Percentiles rank a stretch among this genome's conserved stretches.
These are phyloP conservation scores for Torymus texanus DNA, from an alignment of 2,888 invertebrate genomes.

Conservation along the genomic window DNA sequence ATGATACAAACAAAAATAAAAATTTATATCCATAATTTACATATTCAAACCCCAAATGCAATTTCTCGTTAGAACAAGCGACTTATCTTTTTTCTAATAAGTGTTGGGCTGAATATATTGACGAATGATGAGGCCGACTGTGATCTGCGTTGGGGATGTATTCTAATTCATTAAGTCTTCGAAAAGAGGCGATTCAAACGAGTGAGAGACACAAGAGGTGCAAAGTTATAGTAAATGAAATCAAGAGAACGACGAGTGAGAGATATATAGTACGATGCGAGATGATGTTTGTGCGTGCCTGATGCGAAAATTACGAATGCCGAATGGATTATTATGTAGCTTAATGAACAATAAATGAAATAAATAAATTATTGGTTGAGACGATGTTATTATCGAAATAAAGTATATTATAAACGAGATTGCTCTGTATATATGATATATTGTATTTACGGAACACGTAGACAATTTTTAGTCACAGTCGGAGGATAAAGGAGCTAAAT, in stretches of 20 bases:
- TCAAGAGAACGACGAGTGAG: constrained; percentile 62
- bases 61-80: constrained; percentile 27
- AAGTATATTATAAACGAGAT: constrained; percentile 62
- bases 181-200: constrained; percentile 54
- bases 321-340: constrained; percentile 62
- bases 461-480: constrained; percentile 51
- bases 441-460: constrained; percentile 63
- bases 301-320: constrained; percentile 56
- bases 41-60: background rate
- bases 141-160: constrained; percentile 72
- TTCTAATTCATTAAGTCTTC: constrained; percentile 69
- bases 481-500: constrained; percentile 5
- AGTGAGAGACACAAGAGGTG: constrained; percentile 48
- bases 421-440: constrained; percentile 72
- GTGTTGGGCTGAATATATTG: constrained; percentile 59
- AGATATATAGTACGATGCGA: constrained; percentile 26
- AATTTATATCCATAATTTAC: background rate
- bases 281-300: constrained; percentile 50
- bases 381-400: constrained; percentile 72
- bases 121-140: constrained; percentile 72
- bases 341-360: constrained; percentile 61
- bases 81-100: constrained; percentile 33
- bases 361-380: constrained; percentile 72
- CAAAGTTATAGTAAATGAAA: constrained; percentile 37
- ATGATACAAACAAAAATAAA: too few relatives aligned